Evolutionary conservation across 2,888 invertebrate genomes (phyloP).

Genomic region (Drosophila suboccidentalis): DNA sequence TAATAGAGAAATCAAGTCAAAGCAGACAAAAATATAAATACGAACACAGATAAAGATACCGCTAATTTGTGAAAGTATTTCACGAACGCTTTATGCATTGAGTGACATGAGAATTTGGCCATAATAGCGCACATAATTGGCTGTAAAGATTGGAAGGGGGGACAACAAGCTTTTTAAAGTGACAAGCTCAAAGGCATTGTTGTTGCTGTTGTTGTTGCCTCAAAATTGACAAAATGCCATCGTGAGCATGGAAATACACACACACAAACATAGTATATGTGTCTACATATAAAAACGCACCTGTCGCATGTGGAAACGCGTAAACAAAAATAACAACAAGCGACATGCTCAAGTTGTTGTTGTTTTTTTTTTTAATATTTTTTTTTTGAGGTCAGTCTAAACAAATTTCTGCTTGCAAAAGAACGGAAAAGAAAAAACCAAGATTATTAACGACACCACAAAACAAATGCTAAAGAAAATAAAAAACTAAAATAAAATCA

Average conservation of each 20-base stretch:
- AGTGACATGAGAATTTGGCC: slow-evolving; percentile 80
- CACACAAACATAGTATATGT: slow-evolving; percentile 25
- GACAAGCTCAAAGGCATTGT: slow-evolving; percentile 66
- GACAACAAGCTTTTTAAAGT: slow-evolving; percentile 58
- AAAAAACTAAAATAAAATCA: slow-evolving; percentile 27
- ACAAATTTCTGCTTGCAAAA: slow-evolving; percentile 47
- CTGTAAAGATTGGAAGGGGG: slow-evolving; percentile 46
- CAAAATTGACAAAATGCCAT: slow-evolving; percentile 44
- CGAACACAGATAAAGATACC: slow-evolving; percentile 37
- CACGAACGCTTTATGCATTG: slow-evolving; percentile 71
- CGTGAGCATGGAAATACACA: slow-evolving; percentile 53
- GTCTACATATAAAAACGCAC: slow-evolving; percentile 62
- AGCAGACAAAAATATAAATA: slow-evolving; percentile 37
- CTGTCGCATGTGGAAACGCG: slow-evolving; percentile 72
- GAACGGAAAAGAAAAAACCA: background rate
- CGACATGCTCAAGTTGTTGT: slow-evolving; percentile 69
- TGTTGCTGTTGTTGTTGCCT: slow-evolving; percentile 25
- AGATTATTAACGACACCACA: slow-evolving; percentile 76
- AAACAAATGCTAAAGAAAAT: slow-evolving; percentile 60
- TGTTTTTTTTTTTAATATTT: slow-evolving; percentile 38
- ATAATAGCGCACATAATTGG: slow-evolving; percentile 79
- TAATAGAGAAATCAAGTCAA: slow-evolving; percentile 73
- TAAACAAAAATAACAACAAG: slow-evolving; percentile 76
- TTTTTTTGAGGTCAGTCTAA: slow-evolving; percentile 72
- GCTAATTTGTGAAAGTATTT: slow-evolving; percentile 80